Evolutionary conservation across 1,140 invertebrate species (phyloP), one percentile per base, ranked within the genome.

Genomic region (Heliconius himera): DNA sequence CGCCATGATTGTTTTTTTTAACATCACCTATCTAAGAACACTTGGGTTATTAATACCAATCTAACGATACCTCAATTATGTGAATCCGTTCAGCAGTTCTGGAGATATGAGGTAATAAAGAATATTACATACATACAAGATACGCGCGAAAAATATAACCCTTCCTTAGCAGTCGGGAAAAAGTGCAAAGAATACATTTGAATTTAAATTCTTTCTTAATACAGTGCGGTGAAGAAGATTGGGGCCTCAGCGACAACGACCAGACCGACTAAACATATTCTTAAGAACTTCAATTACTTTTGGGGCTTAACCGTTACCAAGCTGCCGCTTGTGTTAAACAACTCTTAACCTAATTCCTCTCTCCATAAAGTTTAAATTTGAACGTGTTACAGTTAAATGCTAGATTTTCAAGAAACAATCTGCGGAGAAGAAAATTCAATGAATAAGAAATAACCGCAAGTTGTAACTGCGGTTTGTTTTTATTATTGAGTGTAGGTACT

Each of bases 391-490:
- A 29, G 60, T 26, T 29, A 66, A 66, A 66, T 16, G 22, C 3
- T 29, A 66, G 26, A 66, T 8, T 66, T 29, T n/a, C 22, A 66
- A 66, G 60, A 29, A 66, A 66, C 60, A 66, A 33, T 74, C 51
- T 74, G 73, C 29, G 18, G 51, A 74, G 73, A 74, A 74, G 33
- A 74, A 74, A 74, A 74, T 74, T 74, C 13, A 36, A 46, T 74
- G 73, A 74, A 56, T 74, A 60, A 74, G 49, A 74, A 74, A 74
- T 74, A 56, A 33, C 73, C 54, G 73, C 51, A 13, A 66, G 26
- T 66, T 29, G 56, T 26, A n/a, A 13, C 56, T 22, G 56, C 56
- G 56, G n/a, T 26, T 26, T 60, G 60, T 66, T 29, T 66, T 66
- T 66, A 66, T 66, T 66, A 66, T 66, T 66, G 60, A 56, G 8